Evolutionary conservation across 2,797 vertebrate genomes (phyloP).

Genomic region (Merluccius polli): DNA sequence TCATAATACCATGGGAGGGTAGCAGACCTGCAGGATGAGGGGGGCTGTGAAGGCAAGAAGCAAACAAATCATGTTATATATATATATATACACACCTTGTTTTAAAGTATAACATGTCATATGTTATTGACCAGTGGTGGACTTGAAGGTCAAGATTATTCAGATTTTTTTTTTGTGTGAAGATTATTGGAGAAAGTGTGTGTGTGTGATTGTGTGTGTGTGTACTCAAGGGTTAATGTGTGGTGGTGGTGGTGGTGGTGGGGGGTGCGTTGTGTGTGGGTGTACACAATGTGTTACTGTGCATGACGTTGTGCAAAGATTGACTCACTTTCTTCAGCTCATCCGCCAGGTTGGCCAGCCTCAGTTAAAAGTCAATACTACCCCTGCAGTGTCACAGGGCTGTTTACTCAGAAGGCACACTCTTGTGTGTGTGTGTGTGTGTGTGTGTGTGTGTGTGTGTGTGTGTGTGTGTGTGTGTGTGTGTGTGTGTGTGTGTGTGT

Average conservation of each 20-base stretch:
- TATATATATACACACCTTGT: neutral
- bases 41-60: conserved; percentile 40
- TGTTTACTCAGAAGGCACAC: conserved; percentile 73
- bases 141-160: neutral
- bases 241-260: neutral
- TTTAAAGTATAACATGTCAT: neutral
- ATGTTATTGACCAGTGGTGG: neutral
- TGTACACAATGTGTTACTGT: conserved; percentile 13
- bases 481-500: conserved; percentile 25
- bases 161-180: neutral
- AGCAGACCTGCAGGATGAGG: conserved; percentile 21
- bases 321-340: conserved; percentile 54
- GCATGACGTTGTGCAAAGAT: conserved; percentile 60
- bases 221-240: conserved; percentile 2
- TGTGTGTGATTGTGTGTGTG: neutral
- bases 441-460: conserved; percentile 36
- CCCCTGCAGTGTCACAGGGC: conserved; percentile 55
- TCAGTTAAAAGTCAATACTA: conserved; percentile 74
- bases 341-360: conserved; percentile 60
- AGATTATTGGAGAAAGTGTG: neutral
- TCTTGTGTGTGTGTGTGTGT: conserved; percentile 44
- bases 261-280: conserved; percentile 3
- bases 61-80: neutral
- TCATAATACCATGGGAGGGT: conserved; percentile 80
- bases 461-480: conserved; percentile 32